phyloP scores from a whole-genome alignment of 2,797 vertebrate genomes.

The Pangasius macronema region DNA sequence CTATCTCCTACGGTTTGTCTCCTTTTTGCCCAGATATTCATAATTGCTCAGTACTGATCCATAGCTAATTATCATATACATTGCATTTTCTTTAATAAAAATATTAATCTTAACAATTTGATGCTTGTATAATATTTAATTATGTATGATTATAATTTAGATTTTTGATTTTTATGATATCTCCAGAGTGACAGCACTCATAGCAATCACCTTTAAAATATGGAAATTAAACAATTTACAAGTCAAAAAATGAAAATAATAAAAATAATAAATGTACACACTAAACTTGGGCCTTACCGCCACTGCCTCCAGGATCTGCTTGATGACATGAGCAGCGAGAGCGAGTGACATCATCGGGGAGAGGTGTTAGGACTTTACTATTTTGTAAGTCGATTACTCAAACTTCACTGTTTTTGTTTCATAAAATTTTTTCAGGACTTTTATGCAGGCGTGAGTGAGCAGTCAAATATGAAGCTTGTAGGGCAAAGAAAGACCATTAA shows the following conservation, averaged over 20 bases:
- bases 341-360: too few relatives aligned
- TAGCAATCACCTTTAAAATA: neutral
- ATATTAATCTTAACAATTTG: neutral
- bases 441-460: neutral
- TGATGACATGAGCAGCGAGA: slow-evolving; percentile 85
- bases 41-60: neutral
- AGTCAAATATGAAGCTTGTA: neutral
- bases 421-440: neutral
- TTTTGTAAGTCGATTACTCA: too few relatives aligned
- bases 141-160: neutral
- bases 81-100: neutral
- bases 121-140: neutral
- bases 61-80: neutral
- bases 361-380: too few relatives aligned
- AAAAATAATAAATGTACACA: neutral
- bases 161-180: neutral
- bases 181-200: neutral
- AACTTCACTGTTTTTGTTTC: too few relatives aligned
- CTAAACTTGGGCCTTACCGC: slow-evolving; percentile 69
- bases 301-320: slow-evolving; percentile 88
- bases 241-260: neutral
- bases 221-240: neutral
- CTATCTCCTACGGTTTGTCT: too few relatives aligned
- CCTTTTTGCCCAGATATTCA: neutral
- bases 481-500: neutral